phyloP scores from a whole-genome alignment of 1,140 invertebrate genomes.

The Trypoxylus dichotomus region DNA sequence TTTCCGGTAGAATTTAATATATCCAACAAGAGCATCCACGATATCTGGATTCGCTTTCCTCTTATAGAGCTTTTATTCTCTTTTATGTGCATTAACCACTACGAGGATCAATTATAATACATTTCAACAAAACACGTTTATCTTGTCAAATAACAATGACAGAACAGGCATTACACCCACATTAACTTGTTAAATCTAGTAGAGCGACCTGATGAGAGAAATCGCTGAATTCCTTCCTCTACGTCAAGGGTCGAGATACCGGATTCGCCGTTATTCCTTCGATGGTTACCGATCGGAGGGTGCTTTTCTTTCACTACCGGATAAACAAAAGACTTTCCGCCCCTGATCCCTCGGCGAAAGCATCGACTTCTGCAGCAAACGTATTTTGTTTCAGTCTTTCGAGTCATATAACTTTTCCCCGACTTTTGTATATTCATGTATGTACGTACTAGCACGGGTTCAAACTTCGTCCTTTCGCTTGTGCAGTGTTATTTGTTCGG shows the following conservation, averaged over 20 bases:
- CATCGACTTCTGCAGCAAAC: neutral
- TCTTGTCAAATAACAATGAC: slow-evolving; percentile 36
- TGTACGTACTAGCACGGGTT: neutral
- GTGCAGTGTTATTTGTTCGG: neutral
- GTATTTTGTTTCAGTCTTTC: neutral
- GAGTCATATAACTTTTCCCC: neutral
- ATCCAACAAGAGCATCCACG: too few relatives aligned
- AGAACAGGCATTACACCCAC: slow-evolving; percentile 34
- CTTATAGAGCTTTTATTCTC: too few relatives aligned
- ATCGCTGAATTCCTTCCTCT: neutral
- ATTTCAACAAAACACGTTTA: slow-evolving; percentile 34
- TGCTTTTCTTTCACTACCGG: neutral
- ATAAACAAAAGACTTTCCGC: slow-evolving; percentile 1
- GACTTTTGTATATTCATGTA: slow-evolving; percentile 1
- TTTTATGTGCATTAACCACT: neutral
- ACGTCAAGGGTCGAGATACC: neutral
- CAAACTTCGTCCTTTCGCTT: neutral
- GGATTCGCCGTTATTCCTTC: slow-evolving; percentile 32
- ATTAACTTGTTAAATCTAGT: slow-evolving; percentile 39
- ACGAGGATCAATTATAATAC: neutral
- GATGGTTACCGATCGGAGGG: neutral
- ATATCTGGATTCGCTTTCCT: too few relatives aligned
- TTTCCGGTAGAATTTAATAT: too few relatives aligned
- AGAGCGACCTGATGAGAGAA: neutral
- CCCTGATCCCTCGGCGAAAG: neutral